Conservation (phyloP, 2,888 invertebrate genomes). For the Busseola fusca region DNA sequence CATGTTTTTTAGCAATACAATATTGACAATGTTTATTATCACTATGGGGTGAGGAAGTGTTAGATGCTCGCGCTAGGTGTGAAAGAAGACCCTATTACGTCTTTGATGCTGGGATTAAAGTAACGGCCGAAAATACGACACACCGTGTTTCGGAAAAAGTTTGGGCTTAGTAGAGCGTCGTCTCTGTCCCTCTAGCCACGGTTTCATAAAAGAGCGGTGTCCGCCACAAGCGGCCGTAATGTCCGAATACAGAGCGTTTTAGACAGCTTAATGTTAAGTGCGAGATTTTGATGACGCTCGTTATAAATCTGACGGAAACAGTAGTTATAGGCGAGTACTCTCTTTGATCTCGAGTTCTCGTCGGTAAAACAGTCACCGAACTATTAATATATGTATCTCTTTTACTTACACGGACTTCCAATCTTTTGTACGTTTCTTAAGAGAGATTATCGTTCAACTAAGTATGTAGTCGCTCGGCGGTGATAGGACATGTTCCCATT, state of each 20-base stretch:
- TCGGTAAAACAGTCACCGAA: not conserved
- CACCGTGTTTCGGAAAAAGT: not conserved
- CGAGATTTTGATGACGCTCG: no score
- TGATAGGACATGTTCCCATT: not conserved
- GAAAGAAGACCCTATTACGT: constrained; percentile 20
- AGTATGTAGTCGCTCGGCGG: not conserved
- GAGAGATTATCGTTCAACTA: not conserved
- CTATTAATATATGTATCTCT: not conserved
- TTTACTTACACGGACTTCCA: not conserved
- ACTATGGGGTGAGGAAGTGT: not conserved
- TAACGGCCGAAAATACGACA: not conserved
- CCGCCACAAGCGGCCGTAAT: not conserved
- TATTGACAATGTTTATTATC: not conserved
- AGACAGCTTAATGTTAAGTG: not conserved
- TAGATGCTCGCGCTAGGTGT: not conserved
- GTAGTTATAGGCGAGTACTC: not conserved
- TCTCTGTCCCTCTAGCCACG: not conserved
- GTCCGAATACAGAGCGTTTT: not conserved
- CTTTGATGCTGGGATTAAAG: not conserved
- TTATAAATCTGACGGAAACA: no score
- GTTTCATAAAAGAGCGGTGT: not conserved
- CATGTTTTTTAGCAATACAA: constrained; percentile 8
- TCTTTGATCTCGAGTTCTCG: not conserved
- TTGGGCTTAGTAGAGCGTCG: not conserved
- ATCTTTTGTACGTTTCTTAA: not conserved